Conservation (phyloP, 2,797 vertebrate genomes). For the Tympanoctomys barrerae region DNA sequence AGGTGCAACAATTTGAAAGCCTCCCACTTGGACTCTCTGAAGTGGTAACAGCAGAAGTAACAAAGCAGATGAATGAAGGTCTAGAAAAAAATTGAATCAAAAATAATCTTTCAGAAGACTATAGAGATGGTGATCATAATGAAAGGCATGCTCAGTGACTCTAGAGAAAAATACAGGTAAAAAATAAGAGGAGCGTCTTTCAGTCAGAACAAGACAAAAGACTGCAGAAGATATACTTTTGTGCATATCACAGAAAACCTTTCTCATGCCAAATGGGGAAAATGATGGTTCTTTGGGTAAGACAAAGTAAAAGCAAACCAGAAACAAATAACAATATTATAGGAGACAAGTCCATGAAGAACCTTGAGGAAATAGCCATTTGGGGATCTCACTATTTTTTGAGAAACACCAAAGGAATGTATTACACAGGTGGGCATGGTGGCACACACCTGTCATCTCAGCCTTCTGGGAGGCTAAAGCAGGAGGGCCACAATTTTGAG, state of each 20-base stretch:
- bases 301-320: constrained; percentile 49
- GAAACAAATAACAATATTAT: constrained; percentile 19
- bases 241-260: neutral
- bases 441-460: neutral
- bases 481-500: neutral
- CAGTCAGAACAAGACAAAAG: neutral
- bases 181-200: neutral
- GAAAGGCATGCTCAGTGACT: too few species aligned
- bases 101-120: neutral
- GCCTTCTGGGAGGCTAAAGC: neutral
- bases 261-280: neutral
- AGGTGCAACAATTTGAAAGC: too few species aligned
- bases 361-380: constrained; percentile 9
- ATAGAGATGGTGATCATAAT: neutral
- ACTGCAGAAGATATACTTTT: neutral
- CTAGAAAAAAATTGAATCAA: too few species aligned
- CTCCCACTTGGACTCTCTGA: too few species aligned
- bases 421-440: neutral
- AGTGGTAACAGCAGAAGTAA: too few species aligned
- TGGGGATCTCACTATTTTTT: constrained; percentile 18
- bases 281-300: constrained; percentile 46
- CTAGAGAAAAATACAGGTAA: too few species aligned
- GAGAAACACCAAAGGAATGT: neutral
- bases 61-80: too few species aligned
- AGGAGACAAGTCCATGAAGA: neutral